phyloP scores from a whole-genome alignment of 2,888 invertebrate species.

The Pedicia rivosa region DNA sequence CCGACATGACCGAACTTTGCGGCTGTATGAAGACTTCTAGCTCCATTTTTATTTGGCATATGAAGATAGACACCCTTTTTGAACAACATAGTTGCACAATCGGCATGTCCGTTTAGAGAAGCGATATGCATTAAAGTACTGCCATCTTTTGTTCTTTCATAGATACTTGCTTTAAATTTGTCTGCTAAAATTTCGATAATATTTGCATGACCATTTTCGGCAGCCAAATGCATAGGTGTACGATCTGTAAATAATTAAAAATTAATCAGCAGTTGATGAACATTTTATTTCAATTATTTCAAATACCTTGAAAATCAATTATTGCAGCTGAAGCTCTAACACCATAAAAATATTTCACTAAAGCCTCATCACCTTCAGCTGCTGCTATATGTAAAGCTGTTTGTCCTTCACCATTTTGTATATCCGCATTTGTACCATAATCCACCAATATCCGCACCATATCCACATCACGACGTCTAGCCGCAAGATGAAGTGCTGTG shows the following conservation, averaged over 20 bases:
- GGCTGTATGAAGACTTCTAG: slow-evolving; percentile 94
- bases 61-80: slow-evolving; percentile 97
- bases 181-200: slow-evolving; percentile 93
- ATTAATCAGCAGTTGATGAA: too few relatives aligned
- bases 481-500: slow-evolving; percentile 87
- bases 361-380: slow-evolving; percentile 84
- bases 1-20: slow-evolving; percentile 94
- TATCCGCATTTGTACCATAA: slow-evolving; percentile 81
- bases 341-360: slow-evolving; percentile 91
- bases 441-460: slow-evolving; percentile 86
- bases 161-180: slow-evolving; percentile 94
- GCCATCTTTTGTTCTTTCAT: slow-evolving; percentile 94
- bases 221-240: slow-evolving; percentile 94
- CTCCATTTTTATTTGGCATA: slow-evolving; percentile 93
- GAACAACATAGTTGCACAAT: slow-evolving; percentile 95
- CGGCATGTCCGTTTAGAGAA: slow-evolving; percentile 91
- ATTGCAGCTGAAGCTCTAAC: slow-evolving; percentile 89
- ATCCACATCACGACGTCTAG: slow-evolving; percentile 81
- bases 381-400: slow-evolving; percentile 92
- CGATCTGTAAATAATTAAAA: slow-evolving; percentile 73
- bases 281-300: too few relatives aligned
- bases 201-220: slow-evolving; percentile 90
- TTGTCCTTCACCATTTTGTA: slow-evolving; percentile 86
- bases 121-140: slow-evolving; percentile 98
- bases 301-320: slow-evolving; percentile 85